Percentiles rank a stretch among this genome's conserved stretches.
Conservation (phyloP, 2,888 invertebrate species). For the Fissipunctia ypsillon region DNA sequence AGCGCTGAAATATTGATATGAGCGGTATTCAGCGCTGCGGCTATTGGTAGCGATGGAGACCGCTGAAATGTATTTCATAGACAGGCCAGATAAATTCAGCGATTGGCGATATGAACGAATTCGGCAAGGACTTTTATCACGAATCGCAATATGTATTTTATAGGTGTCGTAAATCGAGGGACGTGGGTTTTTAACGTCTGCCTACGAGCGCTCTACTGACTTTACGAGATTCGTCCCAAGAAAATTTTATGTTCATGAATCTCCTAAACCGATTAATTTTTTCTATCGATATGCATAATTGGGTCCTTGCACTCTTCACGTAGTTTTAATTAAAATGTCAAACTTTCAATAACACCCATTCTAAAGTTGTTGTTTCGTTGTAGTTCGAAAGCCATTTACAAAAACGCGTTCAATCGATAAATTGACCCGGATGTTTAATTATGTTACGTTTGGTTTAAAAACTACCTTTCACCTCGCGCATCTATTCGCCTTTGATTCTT, state of each 20-base stretch:
- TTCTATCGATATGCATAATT: conserved; percentile 81
- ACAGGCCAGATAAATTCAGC: conserved; percentile 79
- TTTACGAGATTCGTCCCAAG: conserved; percentile 86
- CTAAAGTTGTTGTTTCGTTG: conserved; percentile 22
- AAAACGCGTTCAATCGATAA: conserved; percentile 32
- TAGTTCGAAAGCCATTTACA: conserved; percentile 21
- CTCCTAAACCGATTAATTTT: conserved; percentile 78
- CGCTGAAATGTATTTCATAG: conserved; percentile 65
- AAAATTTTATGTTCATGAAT: conserved; percentile 80
- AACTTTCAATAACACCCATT: conserved; percentile 34
- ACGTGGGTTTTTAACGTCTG: conserved; percentile 89
- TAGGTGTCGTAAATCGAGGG: conserved; percentile 88
- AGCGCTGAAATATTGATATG: conserved; percentile 61
- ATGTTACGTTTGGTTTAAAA: too few species aligned
- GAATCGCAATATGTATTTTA: conserved; percentile 90
- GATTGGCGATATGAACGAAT: conserved; percentile 83
- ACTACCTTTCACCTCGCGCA: too few species aligned
- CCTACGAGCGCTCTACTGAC: conserved; percentile 84
- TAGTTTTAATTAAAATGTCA: conserved; percentile 17
- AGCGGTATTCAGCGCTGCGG: conserved; percentile 52
- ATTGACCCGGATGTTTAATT: conserved; percentile 12
- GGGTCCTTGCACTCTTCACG: conserved; percentile 46
- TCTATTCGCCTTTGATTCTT: background rate
- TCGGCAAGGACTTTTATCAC: conserved; percentile 87
- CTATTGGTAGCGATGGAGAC: conserved; percentile 54